Conservation (phyloP, 2,113 vertebrate genomes). For the Mola mola region DNA sequence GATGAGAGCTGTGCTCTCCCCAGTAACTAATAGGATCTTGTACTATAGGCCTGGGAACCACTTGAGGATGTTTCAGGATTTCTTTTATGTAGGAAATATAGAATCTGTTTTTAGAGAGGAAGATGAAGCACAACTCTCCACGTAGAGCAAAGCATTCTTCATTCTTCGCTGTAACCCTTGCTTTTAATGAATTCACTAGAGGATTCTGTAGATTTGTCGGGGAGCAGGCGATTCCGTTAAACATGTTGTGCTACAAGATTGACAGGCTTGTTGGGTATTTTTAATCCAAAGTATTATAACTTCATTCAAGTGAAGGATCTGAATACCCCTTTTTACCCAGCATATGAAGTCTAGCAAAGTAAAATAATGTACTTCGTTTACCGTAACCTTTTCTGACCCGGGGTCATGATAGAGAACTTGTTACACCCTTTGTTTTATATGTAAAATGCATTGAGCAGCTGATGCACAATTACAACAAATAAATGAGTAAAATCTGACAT, state of each 20-base stretch:
- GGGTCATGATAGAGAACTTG: neutral
- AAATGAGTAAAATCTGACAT: constrained; percentile 22
- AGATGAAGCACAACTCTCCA: constrained; percentile 2
- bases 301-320: neutral
- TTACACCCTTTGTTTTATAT: neutral
- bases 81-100: constrained; percentile 9
- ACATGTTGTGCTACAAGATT: neutral
- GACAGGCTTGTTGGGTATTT: neutral
- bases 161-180: constrained; percentile 9
- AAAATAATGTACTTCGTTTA: neutral
- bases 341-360: no score
- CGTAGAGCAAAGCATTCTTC: neutral
- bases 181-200: constrained; percentile 30
- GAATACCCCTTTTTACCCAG: no score
- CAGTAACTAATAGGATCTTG: constrained; percentile 36
- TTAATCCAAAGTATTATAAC: neutral
- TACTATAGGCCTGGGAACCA: constrained; percentile 27
- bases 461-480: constrained; percentile 50
- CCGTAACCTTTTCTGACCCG: neutral
- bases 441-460: neutral
- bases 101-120: constrained; percentile 17
- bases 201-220: constrained; percentile 35
- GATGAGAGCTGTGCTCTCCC: constrained; percentile 68
- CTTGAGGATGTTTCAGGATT: constrained; percentile 21
- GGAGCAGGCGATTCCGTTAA: neutral